Evolutionary conservation across 1,140 invertebrate species (phyloP).

Genomic region (Ridgeia piscesae): DNA sequence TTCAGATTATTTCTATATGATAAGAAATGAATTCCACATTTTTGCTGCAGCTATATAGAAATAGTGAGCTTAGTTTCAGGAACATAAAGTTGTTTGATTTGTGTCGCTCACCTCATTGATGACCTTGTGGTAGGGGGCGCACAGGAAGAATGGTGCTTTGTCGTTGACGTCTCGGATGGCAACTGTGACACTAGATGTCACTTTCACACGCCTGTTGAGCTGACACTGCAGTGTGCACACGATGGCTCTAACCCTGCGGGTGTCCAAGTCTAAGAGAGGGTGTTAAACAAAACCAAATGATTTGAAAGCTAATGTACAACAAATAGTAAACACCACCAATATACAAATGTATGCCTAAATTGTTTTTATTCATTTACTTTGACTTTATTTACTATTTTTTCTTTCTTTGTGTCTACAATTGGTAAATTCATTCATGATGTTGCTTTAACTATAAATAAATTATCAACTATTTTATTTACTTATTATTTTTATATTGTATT

Average conservation of each 20-base stretch:
- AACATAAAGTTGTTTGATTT: background rate
- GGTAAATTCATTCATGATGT: too few species aligned
- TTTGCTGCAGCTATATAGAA: too few species aligned
- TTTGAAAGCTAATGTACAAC: background rate
- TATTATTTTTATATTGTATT: too few species aligned
- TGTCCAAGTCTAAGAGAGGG: background rate
- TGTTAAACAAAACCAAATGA: background rate
- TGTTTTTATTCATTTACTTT: too few species aligned
- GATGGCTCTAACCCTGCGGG: background rate
- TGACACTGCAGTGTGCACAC: background rate
- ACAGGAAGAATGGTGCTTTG: constrained; percentile 19
- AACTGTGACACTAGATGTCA: constrained; percentile 11
- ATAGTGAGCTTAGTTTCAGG: too few species aligned
- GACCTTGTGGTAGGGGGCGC: constrained; percentile 18
- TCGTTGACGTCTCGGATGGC: constrained; percentile 24
- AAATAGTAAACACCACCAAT: background rate
- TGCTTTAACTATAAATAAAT: too few species aligned
- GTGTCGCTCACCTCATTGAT: constrained; percentile 18
- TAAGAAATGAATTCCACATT: too few species aligned
- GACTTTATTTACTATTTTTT: too few species aligned
- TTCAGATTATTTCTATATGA: too few species aligned
- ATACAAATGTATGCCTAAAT: background rate
- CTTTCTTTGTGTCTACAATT: too few species aligned
- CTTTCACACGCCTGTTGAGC: background rate
- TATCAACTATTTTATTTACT: too few species aligned